Conservation (phyloP, 2,888 invertebrate genomes). For the Ecliptopera silaceata region DNA sequence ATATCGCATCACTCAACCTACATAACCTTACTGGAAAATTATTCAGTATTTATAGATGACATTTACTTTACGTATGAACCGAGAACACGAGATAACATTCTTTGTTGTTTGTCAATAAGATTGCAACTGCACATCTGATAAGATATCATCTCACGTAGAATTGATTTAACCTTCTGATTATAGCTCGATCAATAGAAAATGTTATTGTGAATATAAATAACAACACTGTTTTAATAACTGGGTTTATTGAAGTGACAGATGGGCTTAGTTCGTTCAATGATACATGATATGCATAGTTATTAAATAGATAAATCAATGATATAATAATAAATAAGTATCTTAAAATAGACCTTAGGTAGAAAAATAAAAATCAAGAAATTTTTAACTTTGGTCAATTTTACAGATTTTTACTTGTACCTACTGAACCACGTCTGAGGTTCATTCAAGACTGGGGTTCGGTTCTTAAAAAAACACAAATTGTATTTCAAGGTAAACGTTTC, state of each 20-base stretch:
- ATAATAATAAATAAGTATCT: too few species aligned
- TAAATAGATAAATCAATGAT: too few species aligned
- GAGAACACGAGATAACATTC: conserved; percentile 2
- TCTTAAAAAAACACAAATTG: too few species aligned
- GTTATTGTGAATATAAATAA: conserved; percentile 1
- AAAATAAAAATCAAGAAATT: too few species aligned
- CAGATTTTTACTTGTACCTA: too few species aligned
- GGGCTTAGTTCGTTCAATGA: not conserved
- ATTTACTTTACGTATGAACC: conserved; percentile 7
- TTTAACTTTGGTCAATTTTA: too few species aligned
- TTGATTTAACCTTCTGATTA: conserved; percentile 16
- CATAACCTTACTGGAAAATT: conserved; percentile 8
- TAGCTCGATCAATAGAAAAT: conserved; percentile 6
- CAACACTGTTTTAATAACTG: conserved; percentile 3
- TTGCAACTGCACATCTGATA: conserved; percentile 20
- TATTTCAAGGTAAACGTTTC: too few species aligned
- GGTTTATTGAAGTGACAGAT: not conserved
- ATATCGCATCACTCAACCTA: conserved; percentile 8
- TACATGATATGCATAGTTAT: too few species aligned
- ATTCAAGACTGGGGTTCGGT: too few species aligned
- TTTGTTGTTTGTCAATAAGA: conserved; percentile 3
- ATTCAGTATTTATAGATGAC: conserved; percentile 18
- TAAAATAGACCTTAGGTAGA: too few species aligned
- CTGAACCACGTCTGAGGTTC: too few species aligned
- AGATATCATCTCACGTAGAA: conserved; percentile 6